phyloP scores from a whole-genome alignment of 2,113 vertebrate genomes.

The Callipepla californica region DNA sequence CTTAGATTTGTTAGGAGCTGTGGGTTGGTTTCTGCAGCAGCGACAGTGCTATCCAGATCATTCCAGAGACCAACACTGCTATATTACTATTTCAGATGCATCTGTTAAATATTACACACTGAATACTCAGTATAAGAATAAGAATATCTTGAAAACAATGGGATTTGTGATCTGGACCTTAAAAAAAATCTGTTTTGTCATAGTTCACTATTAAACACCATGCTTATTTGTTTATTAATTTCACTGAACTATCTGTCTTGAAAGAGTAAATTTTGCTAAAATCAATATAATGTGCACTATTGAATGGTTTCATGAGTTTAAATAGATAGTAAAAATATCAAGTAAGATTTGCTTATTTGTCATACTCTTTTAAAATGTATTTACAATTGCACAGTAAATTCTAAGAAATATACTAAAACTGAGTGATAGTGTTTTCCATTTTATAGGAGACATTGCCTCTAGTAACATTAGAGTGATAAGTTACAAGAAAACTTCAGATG shows the following conservation, averaged over 20 bases:
- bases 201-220: neutral
- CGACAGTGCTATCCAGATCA: neutral
- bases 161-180: neutral
- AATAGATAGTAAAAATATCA: neutral
- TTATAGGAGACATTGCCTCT: neutral
- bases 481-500: neutral
- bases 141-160: neutral
- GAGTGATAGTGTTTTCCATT: constrained; percentile 1
- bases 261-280: neutral
- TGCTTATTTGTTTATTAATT: neutral
- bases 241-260: neutral
- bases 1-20: fast-evolving
- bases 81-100: neutral
- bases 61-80: neutral
- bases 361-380: constrained; percentile 9
- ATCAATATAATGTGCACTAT: neutral
- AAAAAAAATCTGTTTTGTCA: neutral
- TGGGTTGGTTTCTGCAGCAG: neutral
- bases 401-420: neutral
- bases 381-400: neutral
- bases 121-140: neutral
- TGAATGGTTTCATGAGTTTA: neutral
- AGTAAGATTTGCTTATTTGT: constrained; percentile 31
- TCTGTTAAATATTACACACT: neutral
- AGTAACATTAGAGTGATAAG: neutral